These are phyloP conservation scores for Nasonia vitripennis DNA, from an alignment of 1,140 invertebrate genomes.

Conservation along the genomic window DNA sequence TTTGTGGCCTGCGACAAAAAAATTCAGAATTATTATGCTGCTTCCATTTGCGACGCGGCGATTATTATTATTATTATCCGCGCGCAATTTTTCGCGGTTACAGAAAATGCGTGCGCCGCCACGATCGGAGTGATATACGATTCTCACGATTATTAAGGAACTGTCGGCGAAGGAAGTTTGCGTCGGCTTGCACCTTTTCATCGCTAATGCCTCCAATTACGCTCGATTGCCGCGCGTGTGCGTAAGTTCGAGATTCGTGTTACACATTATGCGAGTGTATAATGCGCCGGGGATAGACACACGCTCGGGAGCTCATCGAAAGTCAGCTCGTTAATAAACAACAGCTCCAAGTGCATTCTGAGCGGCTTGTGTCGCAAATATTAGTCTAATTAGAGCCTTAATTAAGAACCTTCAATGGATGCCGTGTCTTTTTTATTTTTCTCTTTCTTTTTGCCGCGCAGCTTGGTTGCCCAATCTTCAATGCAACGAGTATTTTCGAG, in stretches of 20 bases:
- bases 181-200: conserved; percentile 11
- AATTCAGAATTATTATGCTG: not conserved
- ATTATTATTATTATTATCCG: conserved; percentile 1
- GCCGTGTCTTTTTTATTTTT: not conserved
- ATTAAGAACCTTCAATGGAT: not conserved
- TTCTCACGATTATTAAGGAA: conserved; percentile 40
- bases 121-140: not conserved
- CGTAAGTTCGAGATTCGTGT: conserved; percentile 21
- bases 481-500: not conserved
- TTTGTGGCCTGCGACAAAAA: conserved; percentile 27
- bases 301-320: conserved; percentile 13
- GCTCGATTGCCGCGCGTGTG: not conserved
- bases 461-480: not conserved
- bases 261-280: conserved; percentile 17
- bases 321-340: conserved; percentile 16
- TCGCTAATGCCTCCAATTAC: conserved; percentile 27
- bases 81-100: not conserved
- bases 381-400: conserved; percentile 24
- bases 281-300: not conserved
- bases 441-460: too few species aligned
- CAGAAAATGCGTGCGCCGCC: not conserved
- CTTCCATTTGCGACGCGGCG: not conserved
- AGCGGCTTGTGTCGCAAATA: not conserved
- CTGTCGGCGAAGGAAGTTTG: not conserved
- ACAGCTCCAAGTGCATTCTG: not conserved